These are phyloP conservation scores for Gasterosteus aculeatus DNA, from an alignment of 2,113 vertebrate species.

Conservation along the genomic window DNA sequence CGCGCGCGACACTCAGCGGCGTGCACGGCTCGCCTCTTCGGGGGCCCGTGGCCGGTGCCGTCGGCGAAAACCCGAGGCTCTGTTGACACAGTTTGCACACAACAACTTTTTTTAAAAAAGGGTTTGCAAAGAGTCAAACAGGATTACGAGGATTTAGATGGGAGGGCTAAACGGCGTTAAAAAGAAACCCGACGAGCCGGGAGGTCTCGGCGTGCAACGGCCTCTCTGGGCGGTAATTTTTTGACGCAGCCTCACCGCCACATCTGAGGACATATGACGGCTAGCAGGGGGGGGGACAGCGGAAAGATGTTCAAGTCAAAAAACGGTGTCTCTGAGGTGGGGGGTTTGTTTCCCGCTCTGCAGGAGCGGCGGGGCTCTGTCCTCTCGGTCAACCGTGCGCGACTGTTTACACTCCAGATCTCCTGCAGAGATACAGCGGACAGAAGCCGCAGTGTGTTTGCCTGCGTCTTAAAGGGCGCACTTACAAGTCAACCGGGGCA, in stretches of 20 bases:
- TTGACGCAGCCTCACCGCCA: background rate
- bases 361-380: background rate
- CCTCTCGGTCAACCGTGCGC: constrained; percentile 50
- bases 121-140: constrained; percentile 55
- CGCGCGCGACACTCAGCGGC: background rate
- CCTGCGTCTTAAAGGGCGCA: background rate
- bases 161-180: constrained; percentile 28
- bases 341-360: too few relatives aligned
- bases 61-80: constrained; percentile 52
- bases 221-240: background rate
- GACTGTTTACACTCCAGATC: constrained; percentile 54
- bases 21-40: constrained; percentile 16
- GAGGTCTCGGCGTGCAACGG: constrained; percentile 9
- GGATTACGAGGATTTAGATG: constrained; percentile 56
- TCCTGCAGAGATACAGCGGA: constrained; percentile 40
- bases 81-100: constrained; percentile 54
- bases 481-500: constrained; percentile 7
- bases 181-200: constrained; percentile 41
- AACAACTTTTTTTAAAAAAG: constrained; percentile 23
- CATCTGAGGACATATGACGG: background rate
- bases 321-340: background rate
- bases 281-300: background rate
- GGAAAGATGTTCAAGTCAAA: constrained; percentile 25
- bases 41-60: constrained; percentile 31
- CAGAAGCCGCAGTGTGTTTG: background rate